A percentile compares a stretch with the other conserved stretches of the same genome.
Evolutionary conservation across 2,888 invertebrate species (phyloP).

Genomic region (Pasiphila rectangulata): DNA sequence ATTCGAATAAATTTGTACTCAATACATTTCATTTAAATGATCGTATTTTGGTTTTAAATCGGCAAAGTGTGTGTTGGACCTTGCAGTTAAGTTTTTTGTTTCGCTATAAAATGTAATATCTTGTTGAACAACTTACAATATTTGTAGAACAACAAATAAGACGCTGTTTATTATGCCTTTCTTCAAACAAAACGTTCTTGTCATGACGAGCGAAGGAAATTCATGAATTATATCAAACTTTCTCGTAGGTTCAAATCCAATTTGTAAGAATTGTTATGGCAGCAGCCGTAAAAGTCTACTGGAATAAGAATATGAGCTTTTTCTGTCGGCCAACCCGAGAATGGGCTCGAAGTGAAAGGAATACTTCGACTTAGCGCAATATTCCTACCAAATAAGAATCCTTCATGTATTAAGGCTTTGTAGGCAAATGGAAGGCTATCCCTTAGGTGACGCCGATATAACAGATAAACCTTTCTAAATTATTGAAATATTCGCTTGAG

Average conservation of each 20-base stretch:
- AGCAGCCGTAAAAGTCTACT: slow-evolving; percentile 53
- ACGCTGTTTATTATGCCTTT: neutral
- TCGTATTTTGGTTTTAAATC: too few species aligned
- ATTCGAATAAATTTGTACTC: too few species aligned
- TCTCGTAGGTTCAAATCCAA: slow-evolving; percentile 57
- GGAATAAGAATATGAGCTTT: slow-evolving; percentile 58
- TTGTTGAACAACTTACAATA: too few species aligned
- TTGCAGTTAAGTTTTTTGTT: neutral
- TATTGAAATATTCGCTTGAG: slow-evolving; percentile 68
- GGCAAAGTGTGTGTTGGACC: too few species aligned
- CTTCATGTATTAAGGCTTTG: slow-evolving; percentile 72
- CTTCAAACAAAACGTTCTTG: slow-evolving; percentile 19
- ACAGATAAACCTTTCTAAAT: slow-evolving; percentile 69
- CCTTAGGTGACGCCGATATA: slow-evolving; percentile 57
- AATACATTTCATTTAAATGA: too few species aligned
- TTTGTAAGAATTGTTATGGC: slow-evolving; percentile 61
- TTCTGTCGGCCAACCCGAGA: slow-evolving; percentile 48
- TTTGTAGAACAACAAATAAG: too few species aligned
- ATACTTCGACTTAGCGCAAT: slow-evolving; percentile 52
- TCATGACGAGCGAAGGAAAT: slow-evolving; percentile 32
- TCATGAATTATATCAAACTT: slow-evolving; percentile 46
- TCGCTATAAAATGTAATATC: too few species aligned
- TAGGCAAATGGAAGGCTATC: slow-evolving; percentile 66
- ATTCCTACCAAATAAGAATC: slow-evolving; percentile 52
- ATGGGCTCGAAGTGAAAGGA: slow-evolving; percentile 47